Evolutionary conservation across 2,113 vertebrate genomes (phyloP), one percentile per base, ranked within the genome.

Genomic region (Colossoma macropomum): DNA sequence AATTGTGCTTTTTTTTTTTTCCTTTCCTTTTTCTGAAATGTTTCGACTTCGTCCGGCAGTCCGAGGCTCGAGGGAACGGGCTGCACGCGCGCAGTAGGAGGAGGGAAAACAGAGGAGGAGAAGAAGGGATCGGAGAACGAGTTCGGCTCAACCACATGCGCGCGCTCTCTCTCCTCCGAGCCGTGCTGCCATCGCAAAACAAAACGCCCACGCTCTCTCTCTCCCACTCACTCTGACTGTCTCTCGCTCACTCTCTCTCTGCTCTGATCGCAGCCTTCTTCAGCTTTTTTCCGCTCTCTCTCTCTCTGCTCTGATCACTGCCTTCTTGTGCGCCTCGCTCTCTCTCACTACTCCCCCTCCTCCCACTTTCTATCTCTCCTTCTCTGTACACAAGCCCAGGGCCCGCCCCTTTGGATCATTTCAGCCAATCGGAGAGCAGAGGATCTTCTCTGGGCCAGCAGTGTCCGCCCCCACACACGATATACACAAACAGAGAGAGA

Each of bases 161-260:
- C 86, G 84, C 86, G 85, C 88, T 90, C 84, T 90, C 91, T 91
- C 86, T 92, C 90, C 88, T 91, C 90, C 88, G 78, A 92, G 93
- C 92, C 87, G 93, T 87, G 90, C 91, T 94, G 92, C 93, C 94
- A 94, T 94, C 90, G 93, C 93, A 94, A 93, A 94, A 94, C 93
- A 94, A 93, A 94, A 93, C 95, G 91, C 95, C 95, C 95, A 95
- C 95, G 93, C 95, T 91, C 92, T 91, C 82, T 21, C 90, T 45
- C 62, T 75, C 56, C 41, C 50, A 63, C 91, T 92, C 56, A 60
- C 65, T 23, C 68, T 12, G 69, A n/a, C 78, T 63, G 45, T 19
- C 70, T 30, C 83, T 41, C 65, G 15, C 59, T 45, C 81, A 34
- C 30, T 32, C 72, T 81, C 85, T 75, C 85, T 19, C 50, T 52